phyloP scores from a whole-genome alignment of 2,888 invertebrate genomes.

The Glyphotaelius pellucidus region DNA sequence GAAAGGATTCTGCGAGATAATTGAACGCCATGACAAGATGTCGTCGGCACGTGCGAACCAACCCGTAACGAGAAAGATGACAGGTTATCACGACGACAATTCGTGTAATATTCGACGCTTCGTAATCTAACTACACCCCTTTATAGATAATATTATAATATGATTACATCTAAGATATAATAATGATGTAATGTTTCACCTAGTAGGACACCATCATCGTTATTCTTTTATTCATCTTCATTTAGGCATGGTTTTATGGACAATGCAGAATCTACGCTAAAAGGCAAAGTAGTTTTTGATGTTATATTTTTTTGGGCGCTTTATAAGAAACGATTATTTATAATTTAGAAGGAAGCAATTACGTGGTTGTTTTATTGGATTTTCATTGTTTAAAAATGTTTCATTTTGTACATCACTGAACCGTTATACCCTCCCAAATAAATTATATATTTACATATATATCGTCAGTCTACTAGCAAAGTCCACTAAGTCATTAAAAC shows the following conservation, averaged over 20 bases:
- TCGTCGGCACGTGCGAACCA: constrained; percentile 18
- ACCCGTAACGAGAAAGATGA: background rate
- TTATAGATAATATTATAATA: background rate
- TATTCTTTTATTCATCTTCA: background rate
- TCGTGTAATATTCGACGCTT: background rate
- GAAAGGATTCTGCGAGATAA: constrained; percentile 17
- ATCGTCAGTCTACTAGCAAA: too few species aligned
- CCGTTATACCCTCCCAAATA: background rate
- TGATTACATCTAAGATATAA: background rate
- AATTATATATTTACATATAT: background rate
- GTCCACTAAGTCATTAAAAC: too few species aligned
- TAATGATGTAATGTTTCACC: background rate
- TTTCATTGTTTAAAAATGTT: background rate
- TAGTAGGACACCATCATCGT: background rate
- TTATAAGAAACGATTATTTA: background rate
- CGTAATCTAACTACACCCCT: background rate
- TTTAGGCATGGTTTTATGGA: background rate
- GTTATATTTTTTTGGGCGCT: background rate
- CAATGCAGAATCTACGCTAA: background rate
- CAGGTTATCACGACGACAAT: background rate
- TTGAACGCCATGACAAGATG: constrained; percentile 41
- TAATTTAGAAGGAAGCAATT: background rate
- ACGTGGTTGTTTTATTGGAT: background rate
- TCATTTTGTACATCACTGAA: background rate
- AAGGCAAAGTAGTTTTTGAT: background rate